These are phyloP conservation scores for Hedya salicella DNA, from an alignment of 2,888 invertebrate species.

Conservation along the genomic window DNA sequence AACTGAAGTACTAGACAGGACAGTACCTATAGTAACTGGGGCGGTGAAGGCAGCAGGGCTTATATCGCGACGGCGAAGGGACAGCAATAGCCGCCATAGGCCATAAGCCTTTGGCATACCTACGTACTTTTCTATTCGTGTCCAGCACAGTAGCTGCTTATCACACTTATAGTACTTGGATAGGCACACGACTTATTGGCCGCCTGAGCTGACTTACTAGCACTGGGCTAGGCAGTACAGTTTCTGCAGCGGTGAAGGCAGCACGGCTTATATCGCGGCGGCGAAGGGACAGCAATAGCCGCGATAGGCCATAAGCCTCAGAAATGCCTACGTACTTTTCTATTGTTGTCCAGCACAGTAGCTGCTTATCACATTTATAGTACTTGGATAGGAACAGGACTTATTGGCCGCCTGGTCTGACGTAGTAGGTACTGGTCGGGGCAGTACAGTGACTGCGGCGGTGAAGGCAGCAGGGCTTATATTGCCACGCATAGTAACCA, in stretches of 20 bases:
- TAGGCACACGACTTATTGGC: too few species aligned
- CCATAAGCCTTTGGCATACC: slow-evolving; percentile 27
- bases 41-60: slow-evolving; percentile 19
- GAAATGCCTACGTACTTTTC: slow-evolving; percentile 23
- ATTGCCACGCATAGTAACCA: slow-evolving; percentile 17
- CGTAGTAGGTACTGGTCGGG: too few species aligned
- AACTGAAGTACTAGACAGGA: too few species aligned
- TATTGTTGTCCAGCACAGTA: slow-evolving; percentile 1
- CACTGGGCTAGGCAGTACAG: background rate
- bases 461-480: slow-evolving; percentile 27
- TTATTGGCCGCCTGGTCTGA: too few species aligned
- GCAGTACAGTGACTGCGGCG: background rate
- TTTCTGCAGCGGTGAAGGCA: slow-evolving; percentile 3
- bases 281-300: slow-evolving; percentile 21
- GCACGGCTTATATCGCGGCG: slow-evolving; percentile 28
- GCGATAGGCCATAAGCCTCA: slow-evolving; percentile 24
- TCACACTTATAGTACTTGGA: background rate
- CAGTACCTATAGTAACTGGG: background rate
- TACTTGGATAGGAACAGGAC: too few species aligned
- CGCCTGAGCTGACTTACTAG: too few species aligned
- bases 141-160: background rate
- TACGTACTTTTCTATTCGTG: slow-evolving; percentile 18
- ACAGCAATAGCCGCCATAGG: slow-evolving; percentile 23
- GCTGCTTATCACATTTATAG: background rate
- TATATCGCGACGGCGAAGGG: slow-evolving; percentile 23